A percentile compares a stretch with the other conserved stretches of the same genome.
phyloP scores from a whole-genome alignment of 2,888 invertebrate species.

The Folsomia candida region DNA sequence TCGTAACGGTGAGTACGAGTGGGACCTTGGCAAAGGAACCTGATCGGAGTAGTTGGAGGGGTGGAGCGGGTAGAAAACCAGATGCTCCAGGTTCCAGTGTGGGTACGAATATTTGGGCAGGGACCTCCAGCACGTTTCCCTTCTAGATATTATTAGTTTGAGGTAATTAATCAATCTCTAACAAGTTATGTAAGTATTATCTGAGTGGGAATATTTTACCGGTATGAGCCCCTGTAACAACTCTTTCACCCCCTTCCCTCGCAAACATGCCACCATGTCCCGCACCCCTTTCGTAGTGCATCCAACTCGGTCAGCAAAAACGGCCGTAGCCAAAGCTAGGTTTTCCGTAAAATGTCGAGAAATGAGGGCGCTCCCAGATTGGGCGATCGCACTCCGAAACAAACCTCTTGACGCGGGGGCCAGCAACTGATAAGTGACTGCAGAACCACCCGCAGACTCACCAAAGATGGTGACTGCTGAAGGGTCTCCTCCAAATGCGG shows the following conservation, averaged over 20 bases:
- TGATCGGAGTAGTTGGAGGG: neutral
- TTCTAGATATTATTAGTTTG: too few species aligned
- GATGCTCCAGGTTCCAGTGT: neutral
- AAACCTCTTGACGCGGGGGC: neutral
- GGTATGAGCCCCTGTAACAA: neutral
- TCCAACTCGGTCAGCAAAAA: neutral
- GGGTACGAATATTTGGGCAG: neutral
- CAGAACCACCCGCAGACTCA: neutral
- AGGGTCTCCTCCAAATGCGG: neutral
- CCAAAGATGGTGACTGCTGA: neutral
- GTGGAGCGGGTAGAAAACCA: neutral
- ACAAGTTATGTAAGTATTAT: too few species aligned
- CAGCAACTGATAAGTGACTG: neutral
- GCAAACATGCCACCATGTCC: neutral
- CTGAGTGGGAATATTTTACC: too few species aligned
- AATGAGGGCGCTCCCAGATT: neutral
- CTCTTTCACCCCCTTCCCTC: neutral
- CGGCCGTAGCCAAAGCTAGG: neutral
- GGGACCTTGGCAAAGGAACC: neutral
- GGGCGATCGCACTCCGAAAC: neutral
- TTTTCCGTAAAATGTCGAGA: neutral
- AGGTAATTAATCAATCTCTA: too few species aligned
- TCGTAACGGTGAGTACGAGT: neutral
- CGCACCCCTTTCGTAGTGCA: neutral
- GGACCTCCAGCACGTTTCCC: neutral